These are phyloP conservation scores for Neoarius graeffei DNA, from an alignment of 2,113 vertebrate species.

Conservation along the genomic window DNA sequence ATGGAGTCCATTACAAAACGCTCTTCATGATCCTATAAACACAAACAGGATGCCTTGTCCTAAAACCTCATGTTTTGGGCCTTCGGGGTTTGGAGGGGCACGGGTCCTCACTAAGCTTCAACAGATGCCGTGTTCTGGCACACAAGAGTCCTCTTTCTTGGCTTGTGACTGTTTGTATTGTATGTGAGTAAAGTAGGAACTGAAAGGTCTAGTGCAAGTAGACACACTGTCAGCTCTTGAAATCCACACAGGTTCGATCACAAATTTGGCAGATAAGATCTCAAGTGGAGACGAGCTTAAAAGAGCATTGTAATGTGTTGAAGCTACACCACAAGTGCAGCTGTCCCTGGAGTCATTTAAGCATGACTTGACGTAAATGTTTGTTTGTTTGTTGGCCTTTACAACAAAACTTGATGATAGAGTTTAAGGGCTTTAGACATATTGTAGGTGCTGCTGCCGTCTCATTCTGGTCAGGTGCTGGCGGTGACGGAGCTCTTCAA, in stretches of 20 bases:
- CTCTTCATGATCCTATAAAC: conserved; percentile 48
- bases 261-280: conserved; percentile 37
- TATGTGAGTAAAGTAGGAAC: conserved; percentile 35
- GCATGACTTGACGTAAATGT: not conserved
- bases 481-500: no score
- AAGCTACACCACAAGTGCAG: not conserved
- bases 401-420: no score
- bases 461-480: no score
- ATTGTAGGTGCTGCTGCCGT: no score
- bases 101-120: conserved; percentile 40
- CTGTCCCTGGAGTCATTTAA: not conserved
- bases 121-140: conserved; percentile 49
- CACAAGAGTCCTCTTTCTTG: conserved; percentile 54
- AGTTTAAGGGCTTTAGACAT: no score
- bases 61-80: conserved; percentile 34
- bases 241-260: conserved; percentile 14
- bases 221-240: conserved; percentile 5
- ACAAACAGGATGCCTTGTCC: conserved; percentile 44
- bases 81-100: conserved; percentile 33
- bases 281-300: conserved; percentile 4
- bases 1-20: conserved; percentile 30
- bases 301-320: not conserved
- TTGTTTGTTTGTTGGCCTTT: no score
- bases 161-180: conserved; percentile 49
- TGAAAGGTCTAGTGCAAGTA: conserved; percentile 24